A percentile compares a stretch with the other conserved stretches of the same genome.
Conservation (phyloP, 2,113 vertebrate species). For the Pandion haliaetus region DNA sequence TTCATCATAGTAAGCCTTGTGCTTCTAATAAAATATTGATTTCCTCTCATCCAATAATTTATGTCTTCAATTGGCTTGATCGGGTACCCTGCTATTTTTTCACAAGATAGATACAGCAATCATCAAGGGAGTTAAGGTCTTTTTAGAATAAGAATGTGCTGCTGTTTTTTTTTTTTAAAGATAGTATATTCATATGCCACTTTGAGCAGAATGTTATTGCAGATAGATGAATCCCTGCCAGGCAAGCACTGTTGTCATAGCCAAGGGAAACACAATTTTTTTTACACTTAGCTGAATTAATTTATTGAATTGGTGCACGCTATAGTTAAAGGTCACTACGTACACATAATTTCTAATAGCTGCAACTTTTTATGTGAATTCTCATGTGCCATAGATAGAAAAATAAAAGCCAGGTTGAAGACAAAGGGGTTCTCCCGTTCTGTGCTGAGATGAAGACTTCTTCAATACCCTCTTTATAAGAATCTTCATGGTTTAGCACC, state of each 20-base stretch:
- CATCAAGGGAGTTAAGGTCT: neutral
- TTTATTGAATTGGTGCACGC: neutral
- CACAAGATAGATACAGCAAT: neutral
- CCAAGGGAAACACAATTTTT: neutral
- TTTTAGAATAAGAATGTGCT: neutral
- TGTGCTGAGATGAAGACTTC: neutral
- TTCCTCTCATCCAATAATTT: neutral
- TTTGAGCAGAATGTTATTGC: neutral
- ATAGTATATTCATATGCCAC: neutral
- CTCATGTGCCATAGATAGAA: neutral
- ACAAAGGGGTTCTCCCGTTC: neutral
- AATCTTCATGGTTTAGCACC: neutral
- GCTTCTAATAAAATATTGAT: conserved; percentile 27
- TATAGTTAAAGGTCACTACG: neutral
- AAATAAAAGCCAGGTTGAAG: neutral
- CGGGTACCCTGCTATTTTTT: neutral
- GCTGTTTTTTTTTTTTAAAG: neutral
- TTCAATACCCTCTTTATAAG: neutral
- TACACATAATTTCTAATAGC: neutral
- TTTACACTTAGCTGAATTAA: neutral
- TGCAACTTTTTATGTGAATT: neutral
- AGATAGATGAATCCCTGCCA: neutral
- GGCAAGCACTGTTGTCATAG: neutral
- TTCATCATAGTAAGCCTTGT: neutral
- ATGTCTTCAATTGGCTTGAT: neutral